These are phyloP conservation scores for Sebastes taczanowskii DNA, from an alignment of 2,797 vertebrate species.

Conservation along the genomic window DNA sequence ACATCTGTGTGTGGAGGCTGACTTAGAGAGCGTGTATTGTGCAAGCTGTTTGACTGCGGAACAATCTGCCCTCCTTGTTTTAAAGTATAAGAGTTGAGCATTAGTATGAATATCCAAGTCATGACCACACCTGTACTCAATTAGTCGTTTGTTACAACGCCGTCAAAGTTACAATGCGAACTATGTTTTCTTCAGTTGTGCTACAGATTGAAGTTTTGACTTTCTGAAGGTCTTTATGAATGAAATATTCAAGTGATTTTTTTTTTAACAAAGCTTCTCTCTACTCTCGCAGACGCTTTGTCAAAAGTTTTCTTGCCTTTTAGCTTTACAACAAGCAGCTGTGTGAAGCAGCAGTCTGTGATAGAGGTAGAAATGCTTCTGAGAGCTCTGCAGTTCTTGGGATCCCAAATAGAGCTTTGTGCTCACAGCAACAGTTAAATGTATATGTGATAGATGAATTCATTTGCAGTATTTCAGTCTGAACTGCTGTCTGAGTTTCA, in stretches of 20 bases:
- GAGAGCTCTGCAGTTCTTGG: constrained; percentile 13
- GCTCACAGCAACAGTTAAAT: constrained; percentile 44
- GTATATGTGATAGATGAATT: constrained; percentile 57
- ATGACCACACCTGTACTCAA: neutral
- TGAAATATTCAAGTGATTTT: neutral
- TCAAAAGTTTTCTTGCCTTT: constrained; percentile 9
- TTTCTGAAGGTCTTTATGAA: neutral
- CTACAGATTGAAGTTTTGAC: neutral
- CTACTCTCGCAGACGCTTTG: constrained; percentile 2
- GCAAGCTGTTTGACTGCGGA: constrained; percentile 3
- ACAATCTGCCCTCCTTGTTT: neutral
- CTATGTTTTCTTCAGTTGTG: neutral
- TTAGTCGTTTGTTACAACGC: neutral
- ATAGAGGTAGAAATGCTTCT: neutral
- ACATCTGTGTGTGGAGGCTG: constrained; percentile 19
- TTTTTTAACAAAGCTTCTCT: neutral
- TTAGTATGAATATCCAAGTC: neutral
- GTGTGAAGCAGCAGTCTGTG: constrained; percentile 6
- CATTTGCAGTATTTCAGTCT: constrained; percentile 50
- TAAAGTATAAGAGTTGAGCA: neutral
- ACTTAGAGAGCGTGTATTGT: neutral
- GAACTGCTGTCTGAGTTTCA: constrained; percentile 36
- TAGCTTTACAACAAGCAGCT: neutral
- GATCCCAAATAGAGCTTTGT: constrained; percentile 32
- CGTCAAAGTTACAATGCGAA: neutral